Conservation (phyloP, 2,888 invertebrate genomes). For the Patella ulyssiponensis region DNA sequence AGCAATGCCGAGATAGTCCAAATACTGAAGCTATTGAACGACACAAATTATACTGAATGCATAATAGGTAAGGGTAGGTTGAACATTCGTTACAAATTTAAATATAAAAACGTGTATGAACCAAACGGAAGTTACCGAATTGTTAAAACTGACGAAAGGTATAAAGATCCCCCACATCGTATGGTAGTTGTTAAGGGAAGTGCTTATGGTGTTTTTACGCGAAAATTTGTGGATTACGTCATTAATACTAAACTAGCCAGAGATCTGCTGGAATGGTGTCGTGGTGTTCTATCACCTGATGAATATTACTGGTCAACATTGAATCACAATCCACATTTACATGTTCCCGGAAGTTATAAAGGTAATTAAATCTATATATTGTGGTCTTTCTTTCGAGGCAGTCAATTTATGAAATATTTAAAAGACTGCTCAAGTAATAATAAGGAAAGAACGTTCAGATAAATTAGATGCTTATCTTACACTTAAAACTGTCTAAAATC, state of each 20-base stretch:
- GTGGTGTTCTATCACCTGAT: conserved; percentile 66
- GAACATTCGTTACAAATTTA: conserved; percentile 32
- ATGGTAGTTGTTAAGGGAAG: conserved; percentile 64
- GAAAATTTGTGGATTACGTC: conserved; percentile 65
- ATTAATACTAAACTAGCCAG: conserved; percentile 52
- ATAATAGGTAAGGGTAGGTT: conserved; percentile 54
- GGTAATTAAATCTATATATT: conserved; percentile 44
- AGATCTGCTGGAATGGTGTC: conserved; percentile 65
- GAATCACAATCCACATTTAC: conserved; percentile 63
- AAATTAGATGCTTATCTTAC: too few species aligned
- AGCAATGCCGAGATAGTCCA: conserved; percentile 69
- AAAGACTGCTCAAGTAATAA: too few species aligned
- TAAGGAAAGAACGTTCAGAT: too few species aligned
- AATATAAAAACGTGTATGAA: conserved; percentile 25
- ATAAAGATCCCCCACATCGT: conserved; percentile 39
- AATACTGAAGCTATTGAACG: conserved; percentile 68
- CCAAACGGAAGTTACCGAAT: conserved; percentile 37
- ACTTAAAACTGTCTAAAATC: too few species aligned
- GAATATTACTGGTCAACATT: conserved; percentile 71
- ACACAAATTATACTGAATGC: conserved; percentile 70
- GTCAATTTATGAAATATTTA: too few species aligned
- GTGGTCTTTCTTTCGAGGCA: too few species aligned
- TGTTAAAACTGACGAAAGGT: conserved; percentile 35
- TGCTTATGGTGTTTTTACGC: conserved; percentile 69
- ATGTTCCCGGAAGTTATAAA: conserved; percentile 64